Evolutionary conservation across 1,140 invertebrate genomes (phyloP).

Genomic region (Drosophila neocordata): DNA sequence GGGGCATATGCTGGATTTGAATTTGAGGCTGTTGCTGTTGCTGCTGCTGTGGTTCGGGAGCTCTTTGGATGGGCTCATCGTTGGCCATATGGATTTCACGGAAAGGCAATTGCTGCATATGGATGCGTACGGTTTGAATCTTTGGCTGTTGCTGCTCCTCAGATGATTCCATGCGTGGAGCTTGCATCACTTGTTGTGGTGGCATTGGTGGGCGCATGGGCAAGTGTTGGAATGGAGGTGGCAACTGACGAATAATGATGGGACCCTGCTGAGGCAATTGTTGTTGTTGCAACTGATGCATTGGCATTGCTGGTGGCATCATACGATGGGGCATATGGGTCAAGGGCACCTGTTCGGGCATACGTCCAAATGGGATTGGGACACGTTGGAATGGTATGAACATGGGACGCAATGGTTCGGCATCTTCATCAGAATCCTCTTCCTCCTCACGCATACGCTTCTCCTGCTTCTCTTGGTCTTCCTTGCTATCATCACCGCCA

Average conservation of each 20-base stretch:
- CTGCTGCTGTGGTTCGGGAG: slow-evolving; percentile 53
- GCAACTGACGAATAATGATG: slow-evolving; percentile 65
- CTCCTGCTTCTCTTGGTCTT: slow-evolving; percentile 45
- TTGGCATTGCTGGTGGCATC: slow-evolving; percentile 75
- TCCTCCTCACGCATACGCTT: slow-evolving; percentile 69
- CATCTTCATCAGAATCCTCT: slow-evolving; percentile 72
- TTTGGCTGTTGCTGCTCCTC: slow-evolving; percentile 67
- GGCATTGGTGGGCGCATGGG: slow-evolving; percentile 82
- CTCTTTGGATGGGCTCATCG: slow-evolving; percentile 76
- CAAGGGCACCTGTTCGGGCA: slow-evolving; percentile 78
- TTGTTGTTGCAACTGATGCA: slow-evolving; percentile 61
- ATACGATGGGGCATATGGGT: slow-evolving; percentile 82
- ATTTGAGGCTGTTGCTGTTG: slow-evolving; percentile 60
- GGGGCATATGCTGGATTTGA: slow-evolving; percentile 77
- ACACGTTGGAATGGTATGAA: slow-evolving; percentile 82
- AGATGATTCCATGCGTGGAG: slow-evolving; percentile 76
- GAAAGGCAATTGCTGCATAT: slow-evolving; percentile 81
- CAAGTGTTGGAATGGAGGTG: slow-evolving; percentile 81
- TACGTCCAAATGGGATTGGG: slow-evolving; percentile 79
- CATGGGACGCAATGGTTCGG: slow-evolving; percentile 75
- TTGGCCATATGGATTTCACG: slow-evolving; percentile 75
- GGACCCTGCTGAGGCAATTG: slow-evolving; percentile 66
- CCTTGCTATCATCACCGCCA: slow-evolving; percentile 84
- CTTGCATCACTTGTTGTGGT: slow-evolving; percentile 82
- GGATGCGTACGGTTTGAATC: slow-evolving; percentile 78